Base-by-base conservation (phyloP, 2,888 invertebrate species). In the Hyposoter didymator region DNA sequence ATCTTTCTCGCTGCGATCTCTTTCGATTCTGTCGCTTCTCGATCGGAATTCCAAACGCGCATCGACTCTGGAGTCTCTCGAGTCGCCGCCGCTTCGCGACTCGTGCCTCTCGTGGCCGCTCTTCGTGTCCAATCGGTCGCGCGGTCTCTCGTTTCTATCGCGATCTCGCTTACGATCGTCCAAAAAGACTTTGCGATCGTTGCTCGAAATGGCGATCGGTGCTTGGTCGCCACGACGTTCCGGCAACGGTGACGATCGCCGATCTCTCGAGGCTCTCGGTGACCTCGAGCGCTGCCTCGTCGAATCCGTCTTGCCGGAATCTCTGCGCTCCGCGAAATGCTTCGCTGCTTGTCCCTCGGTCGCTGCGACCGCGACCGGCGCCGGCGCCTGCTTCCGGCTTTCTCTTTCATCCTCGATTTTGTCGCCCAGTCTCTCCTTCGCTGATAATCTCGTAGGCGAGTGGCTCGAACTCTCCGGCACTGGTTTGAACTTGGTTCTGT, bases 361-460 rank as follows among this genome's bases (percentile, higher is more conserved):
- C 8, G 6, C 28, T 28, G 59, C 14, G 6, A 6, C 14, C 14
- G 14, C 28, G 14, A 1, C 4, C 28, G 14, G 28, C 28, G 28
- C 0, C 12, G 14, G 2, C 14, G 1, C 28, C 6, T 39, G 19
- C 22, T 5, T 12, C 90, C 6, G 88, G 10, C 74, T 90, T 91
- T 47, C 88, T 55, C 85, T 90, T 10, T 95, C 94, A 82, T 96
- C 96, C 84, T 97, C 96, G 0, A 97, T 95, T 94, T 97, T 97
- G 0, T 97, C 96, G 0, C 97, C 98, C 4, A 98, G 94, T 66
- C 98, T 95, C 87, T 97, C 97, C 93, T 97, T 97, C 0, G 97
- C 96, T 0, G 97, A 97, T 45, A 97, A 91, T 88, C 96, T 95
- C 0, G 95, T 95, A 0, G 96, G 96, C 8, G 96, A 96, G 74